Evolutionary conservation across 2,113 vertebrate species (phyloP).

Genomic region (Rafetus swinhoei): DNA sequence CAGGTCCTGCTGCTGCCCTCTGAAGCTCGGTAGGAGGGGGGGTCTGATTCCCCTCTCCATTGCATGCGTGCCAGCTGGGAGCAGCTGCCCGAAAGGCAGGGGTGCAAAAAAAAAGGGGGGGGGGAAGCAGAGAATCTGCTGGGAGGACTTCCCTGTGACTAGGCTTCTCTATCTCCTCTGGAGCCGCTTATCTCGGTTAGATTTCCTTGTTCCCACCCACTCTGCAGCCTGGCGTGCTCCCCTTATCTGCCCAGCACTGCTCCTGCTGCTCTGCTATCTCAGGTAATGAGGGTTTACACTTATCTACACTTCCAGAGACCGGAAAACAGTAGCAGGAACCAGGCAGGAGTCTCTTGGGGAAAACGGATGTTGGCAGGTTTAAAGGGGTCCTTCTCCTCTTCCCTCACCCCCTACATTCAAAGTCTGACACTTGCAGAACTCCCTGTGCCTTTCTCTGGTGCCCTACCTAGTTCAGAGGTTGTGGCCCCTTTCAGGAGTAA

Average conservation of each 20-base stretch:
- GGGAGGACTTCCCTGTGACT: too few relatives aligned
- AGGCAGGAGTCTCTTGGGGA: neutral
- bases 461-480: neutral
- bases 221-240: too few relatives aligned
- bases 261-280: neutral
- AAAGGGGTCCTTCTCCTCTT: neutral
- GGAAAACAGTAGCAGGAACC: too few relatives aligned
- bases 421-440: accelerated
- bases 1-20: neutral
- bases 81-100: too few relatives aligned
- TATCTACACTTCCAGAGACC: neutral
- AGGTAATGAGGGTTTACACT: neutral
- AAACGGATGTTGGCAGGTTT: neutral
- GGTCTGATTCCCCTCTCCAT: neutral
- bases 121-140: neutral
- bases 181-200: neutral
- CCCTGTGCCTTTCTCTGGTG: neutral
- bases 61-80: neutral
- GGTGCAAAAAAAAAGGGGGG: too few relatives aligned
- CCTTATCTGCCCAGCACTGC: neutral
- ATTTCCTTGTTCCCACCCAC: too few relatives aligned
- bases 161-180: too few relatives aligned
- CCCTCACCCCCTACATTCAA: neutral
- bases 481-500: neutral
- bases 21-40: accelerated